A percentile compares a stretch with the other conserved stretches of the same genome.
Conservation (phyloP, 2,113 vertebrate species). For the Micronycteris hirsuta region DNA sequence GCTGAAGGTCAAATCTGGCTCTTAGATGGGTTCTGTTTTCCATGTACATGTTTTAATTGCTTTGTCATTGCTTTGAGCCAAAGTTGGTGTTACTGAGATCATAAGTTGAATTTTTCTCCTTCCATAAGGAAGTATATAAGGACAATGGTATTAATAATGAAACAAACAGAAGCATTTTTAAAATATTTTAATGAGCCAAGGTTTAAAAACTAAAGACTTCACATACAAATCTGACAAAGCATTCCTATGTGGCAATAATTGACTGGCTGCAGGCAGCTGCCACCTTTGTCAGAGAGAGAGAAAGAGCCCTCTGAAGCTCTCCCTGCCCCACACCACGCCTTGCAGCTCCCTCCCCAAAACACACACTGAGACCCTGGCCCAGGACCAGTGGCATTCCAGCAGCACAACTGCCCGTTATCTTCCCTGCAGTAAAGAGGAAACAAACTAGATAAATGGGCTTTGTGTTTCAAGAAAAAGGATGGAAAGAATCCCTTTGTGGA, state of each 20-base stretch:
- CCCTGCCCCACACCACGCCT: fast-evolving
- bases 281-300: background rate
- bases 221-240: background rate
- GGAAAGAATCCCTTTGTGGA: background rate
- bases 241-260: background rate
- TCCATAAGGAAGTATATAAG: background rate
- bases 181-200: background rate
- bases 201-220: background rate
- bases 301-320: background rate
- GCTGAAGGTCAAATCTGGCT: background rate
- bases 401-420: background rate
- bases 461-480: background rate
- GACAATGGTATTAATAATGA: no score
- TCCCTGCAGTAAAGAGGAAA: background rate
- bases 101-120: background rate
- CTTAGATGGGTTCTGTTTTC: background rate
- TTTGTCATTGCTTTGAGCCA: background rate
- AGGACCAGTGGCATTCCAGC: background rate
- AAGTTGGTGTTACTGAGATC: background rate
- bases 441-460: background rate
- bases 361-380: background rate
- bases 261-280: no score
- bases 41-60: background rate
- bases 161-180: background rate
- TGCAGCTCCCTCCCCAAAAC: background rate